These are phyloP conservation scores for Drosophila falleni DNA, from an alignment of 2,888 invertebrate genomes.

Conservation along the genomic window DNA sequence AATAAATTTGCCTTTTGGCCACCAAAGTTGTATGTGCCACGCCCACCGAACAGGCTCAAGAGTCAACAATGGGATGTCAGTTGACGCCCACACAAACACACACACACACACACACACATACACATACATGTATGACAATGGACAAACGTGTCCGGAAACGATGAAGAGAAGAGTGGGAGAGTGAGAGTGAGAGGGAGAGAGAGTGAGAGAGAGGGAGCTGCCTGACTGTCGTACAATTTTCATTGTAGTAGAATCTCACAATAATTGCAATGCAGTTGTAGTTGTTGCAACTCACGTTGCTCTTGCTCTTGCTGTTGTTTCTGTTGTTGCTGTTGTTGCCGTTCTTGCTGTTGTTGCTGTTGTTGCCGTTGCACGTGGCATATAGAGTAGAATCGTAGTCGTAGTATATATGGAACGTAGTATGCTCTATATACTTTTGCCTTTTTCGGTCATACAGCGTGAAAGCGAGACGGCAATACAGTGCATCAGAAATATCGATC, in stretches of 20 bases:
- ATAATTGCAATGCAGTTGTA: slow-evolving; percentile 69
- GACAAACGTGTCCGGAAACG: slow-evolving; percentile 52
- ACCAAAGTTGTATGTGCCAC: slow-evolving; percentile 54
- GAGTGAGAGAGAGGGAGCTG: slow-evolving; percentile 40
- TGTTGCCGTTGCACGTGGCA: slow-evolving; percentile 38
- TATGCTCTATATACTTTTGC: slow-evolving; percentile 76
- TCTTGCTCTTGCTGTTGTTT: slow-evolving; percentile 23
- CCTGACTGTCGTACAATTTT: slow-evolving; percentile 61
- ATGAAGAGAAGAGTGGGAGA: not conserved
- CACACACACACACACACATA: slow-evolving; percentile 25
- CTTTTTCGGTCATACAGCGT: slow-evolving; percentile 68
- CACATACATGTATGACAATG: slow-evolving; percentile 43
- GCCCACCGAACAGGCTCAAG: slow-evolving; percentile 50
- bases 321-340: slow-evolving; percentile 24
- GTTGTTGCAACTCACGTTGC: slow-evolving; percentile 20
- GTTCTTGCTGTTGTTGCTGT: slow-evolving; percentile 21
- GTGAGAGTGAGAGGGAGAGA: not conserved
- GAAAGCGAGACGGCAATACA: slow-evolving; percentile 39
- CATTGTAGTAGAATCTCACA: slow-evolving; percentile 79
- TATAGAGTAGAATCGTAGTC: slow-evolving; percentile 32
- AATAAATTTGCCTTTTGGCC: slow-evolving; percentile 75
- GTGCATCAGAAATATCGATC: slow-evolving; percentile 73
- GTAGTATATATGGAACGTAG: slow-evolving; percentile 60
- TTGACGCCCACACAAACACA: slow-evolving; percentile 44
- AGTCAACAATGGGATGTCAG: slow-evolving; percentile 67